phyloP scores from a whole-genome alignment of 2,113 vertebrate genomes.

The Ginglymostoma cirratum region DNA sequence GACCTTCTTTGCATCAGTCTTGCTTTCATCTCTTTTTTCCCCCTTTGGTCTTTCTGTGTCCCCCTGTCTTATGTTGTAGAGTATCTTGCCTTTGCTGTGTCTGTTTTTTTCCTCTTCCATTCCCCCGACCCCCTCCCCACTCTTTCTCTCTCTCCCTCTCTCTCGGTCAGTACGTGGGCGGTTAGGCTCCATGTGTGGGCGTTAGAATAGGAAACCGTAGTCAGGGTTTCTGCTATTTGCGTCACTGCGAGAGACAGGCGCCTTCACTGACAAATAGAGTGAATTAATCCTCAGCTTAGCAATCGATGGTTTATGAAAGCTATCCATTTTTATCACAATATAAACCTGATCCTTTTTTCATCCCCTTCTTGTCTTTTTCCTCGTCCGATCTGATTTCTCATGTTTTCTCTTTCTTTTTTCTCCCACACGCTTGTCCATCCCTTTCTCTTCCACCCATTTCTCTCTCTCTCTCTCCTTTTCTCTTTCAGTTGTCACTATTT shows the following conservation, averaged over 20 bases:
- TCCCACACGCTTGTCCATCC: not conserved
- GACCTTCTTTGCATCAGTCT: not conserved
- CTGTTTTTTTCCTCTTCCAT: no score
- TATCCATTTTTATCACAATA: constrained; percentile 28
- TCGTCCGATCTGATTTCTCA: not conserved
- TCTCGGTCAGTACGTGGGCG: constrained; percentile 20
- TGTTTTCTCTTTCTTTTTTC: no score
- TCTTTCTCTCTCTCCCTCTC: not conserved
- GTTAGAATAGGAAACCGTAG: not conserved
- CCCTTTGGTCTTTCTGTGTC: not conserved
- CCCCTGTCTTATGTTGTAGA: not conserved
- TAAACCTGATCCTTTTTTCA: not conserved
- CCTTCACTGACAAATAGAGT: constrained; percentile 1
- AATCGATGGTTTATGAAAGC: constrained; percentile 9
- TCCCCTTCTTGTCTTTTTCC: not conserved
- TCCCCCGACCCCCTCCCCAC: not conserved
- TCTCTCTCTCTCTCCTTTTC: not conserved
- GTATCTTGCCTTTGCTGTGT: not conserved
- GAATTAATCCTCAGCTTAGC: constrained; percentile 26
- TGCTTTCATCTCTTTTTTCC: not conserved
- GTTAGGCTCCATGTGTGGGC: not conserved
- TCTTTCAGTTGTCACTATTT: not conserved
- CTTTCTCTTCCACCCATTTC: not conserved
- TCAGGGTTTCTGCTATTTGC: constrained; percentile 24
- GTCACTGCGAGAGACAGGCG: constrained; percentile 3